Base-by-base conservation (phyloP, 1,140 invertebrate genomes). In the Cryptotermes secundus region DNA sequence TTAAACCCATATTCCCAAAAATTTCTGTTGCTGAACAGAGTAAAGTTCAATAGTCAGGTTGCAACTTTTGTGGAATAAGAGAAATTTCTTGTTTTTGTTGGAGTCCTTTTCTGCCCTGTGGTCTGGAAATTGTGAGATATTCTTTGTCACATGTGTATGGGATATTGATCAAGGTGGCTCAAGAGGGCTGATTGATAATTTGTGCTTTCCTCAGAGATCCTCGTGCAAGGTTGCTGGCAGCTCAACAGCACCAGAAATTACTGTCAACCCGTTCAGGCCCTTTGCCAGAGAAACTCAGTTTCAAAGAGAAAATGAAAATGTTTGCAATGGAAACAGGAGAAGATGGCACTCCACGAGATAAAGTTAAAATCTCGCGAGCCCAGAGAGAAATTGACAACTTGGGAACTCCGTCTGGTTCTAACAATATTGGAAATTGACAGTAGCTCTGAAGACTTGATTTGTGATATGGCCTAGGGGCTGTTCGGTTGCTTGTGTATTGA, bases 261-360 rank as follows among this genome's bases (percentile, higher is more conserved):
- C 92, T 93, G 86, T 87, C 92, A 90, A 92, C 93, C 90, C 88
- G 91, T 87, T 90, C 91, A 83, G 91, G 92, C 84, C 93, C 95
- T 14, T 94, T 96, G 83, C 97, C 97, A 1, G 97, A 98, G 88
- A 97, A 97, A 87, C 90, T 98, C 19, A 96, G 95, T 83, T 98
- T 98, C 88, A 96, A 97, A 89, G 97, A 98, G 89, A 98, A 98
- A 90, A 98, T 98, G 96, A 97, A 97, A 90, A 97, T 98, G 96
- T 98, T 98, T 91, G 97, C 97, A 24, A 94, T 97, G 91, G 96
- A 97, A 90, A 96, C 96, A 1, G 96, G 96, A 36, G 96, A 98
- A 89, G 92, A 94, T 87, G 93, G 94, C 86, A 96, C 96, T 24
- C 96, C 96, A 79, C 95, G 96, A 89, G 96, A 97, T 88, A 97